These are phyloP conservation scores for Myioborus miniatus DNA, from an alignment of 2,797 vertebrate species.

Conservation along the genomic window DNA sequence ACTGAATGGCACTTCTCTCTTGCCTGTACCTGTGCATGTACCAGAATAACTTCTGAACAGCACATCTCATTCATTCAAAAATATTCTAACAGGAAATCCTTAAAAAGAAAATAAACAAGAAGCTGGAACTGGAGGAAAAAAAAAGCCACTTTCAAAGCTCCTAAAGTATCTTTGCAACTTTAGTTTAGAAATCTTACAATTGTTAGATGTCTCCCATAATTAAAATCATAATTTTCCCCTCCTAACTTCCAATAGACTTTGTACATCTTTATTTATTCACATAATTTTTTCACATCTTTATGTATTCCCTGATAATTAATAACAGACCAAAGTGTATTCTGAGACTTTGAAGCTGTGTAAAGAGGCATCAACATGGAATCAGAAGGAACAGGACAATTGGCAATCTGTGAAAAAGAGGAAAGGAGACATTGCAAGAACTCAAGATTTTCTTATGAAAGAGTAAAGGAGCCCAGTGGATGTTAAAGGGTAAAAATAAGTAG, in stretches of 20 bases:
- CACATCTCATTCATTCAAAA: conserved; percentile 1
- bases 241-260: not conserved
- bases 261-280: not conserved
- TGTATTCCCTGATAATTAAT: not conserved
- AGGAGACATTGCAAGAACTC: not conserved
- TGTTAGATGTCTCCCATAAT: not conserved
- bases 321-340: not conserved
- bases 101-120: not conserved
- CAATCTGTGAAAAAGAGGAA: not conserved
- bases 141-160: not conserved
- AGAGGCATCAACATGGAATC: not conserved
- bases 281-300: not conserved
- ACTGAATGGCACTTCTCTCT: not conserved
- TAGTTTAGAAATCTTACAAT: not conserved
- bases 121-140: not conserved
- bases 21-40: not conserved
- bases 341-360: not conserved
- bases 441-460: not conserved
- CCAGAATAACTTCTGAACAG: not conserved
- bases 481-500: not conserved
- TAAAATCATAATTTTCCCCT: not conserved
- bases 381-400: not conserved
- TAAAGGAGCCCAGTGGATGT: not conserved
- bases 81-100: not conserved
- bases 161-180: not conserved